Evolutionary conservation across 1,140 invertebrate genomes (phyloP).

Genomic region (Tetramorium parvispinum): DNA sequence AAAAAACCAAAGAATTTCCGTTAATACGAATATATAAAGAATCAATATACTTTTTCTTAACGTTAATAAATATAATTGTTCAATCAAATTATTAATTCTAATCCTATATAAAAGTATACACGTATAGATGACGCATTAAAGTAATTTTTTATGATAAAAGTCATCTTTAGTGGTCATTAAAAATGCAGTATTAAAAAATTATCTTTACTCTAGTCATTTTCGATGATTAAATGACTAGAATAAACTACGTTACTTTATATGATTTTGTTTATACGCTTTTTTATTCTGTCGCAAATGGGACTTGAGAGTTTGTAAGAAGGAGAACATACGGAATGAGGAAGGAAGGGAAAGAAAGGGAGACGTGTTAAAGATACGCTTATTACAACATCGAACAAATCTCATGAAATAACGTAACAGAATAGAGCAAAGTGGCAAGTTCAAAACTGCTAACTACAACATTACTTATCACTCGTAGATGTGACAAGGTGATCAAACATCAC

Average conservation of each 20-base stretch:
- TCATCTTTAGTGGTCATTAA: neutral
- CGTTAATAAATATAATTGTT: neutral
- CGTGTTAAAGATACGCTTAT: neutral
- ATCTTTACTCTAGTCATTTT: neutral
- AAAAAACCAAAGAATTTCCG: neutral
- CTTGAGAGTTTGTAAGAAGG: neutral
- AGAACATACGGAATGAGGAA: neutral
- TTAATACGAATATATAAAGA: neutral
- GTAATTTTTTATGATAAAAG: neutral
- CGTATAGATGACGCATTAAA: neutral
- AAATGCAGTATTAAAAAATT: neutral
- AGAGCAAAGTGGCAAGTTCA: neutral
- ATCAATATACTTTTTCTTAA: neutral
- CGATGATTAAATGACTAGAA: neutral
- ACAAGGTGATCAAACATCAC: slow-evolving; percentile 5
- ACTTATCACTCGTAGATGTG: neutral
- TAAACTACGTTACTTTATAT: neutral
- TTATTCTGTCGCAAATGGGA: too few relatives aligned
- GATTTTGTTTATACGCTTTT: neutral
- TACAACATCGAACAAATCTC: neutral
- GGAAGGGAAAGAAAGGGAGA: neutral
- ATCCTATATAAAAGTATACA: neutral
- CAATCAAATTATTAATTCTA: neutral
- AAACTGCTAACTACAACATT: slow-evolving; percentile 19
- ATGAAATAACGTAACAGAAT: neutral